These are phyloP conservation scores for Nymphalis urticae DNA, from an alignment of 2,888 invertebrate genomes.

Conservation along the genomic window DNA sequence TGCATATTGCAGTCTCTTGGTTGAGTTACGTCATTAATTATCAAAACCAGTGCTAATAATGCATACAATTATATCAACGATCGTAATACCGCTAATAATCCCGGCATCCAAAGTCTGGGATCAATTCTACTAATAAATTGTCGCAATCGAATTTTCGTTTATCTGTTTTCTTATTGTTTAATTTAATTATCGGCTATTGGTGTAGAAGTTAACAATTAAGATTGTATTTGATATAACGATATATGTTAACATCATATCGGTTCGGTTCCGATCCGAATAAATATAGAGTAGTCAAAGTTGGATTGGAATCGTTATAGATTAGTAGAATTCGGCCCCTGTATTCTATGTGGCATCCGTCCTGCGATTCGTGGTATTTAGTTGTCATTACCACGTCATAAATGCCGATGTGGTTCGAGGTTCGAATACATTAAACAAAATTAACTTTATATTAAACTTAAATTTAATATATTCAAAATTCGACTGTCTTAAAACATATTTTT, in stretches of 20 bases:
- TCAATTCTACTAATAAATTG: too few relatives aligned
- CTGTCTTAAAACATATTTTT: too few relatives aligned
- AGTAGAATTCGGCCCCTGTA: not conserved
- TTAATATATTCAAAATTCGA: too few relatives aligned
- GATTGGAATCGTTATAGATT: too few relatives aligned
- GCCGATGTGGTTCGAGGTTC: not conserved
- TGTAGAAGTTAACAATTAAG: too few relatives aligned
- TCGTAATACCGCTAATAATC: conserved; percentile 12
- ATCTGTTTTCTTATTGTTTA: too few relatives aligned
- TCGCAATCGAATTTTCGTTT: too few relatives aligned
- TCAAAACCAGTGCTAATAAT: conserved; percentile 4
- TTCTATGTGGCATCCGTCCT: conserved; percentile 8
- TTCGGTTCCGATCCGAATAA: too few relatives aligned
- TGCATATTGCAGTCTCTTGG: not conserved
- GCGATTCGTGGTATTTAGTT: conserved; percentile 6
- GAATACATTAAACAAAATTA: not conserved
- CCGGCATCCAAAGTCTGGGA: not conserved
- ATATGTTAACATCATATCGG: too few relatives aligned
- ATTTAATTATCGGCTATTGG: too few relatives aligned
- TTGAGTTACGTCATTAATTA: conserved; percentile 2
- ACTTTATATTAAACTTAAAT: not conserved
- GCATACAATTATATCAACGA: conserved; percentile 7
- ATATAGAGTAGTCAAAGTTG: too few relatives aligned
- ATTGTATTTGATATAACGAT: too few relatives aligned
- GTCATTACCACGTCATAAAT: conserved; percentile 5